Evolutionary conservation across 2,888 invertebrate genomes (phyloP).

Genomic region (Phalera bucephala): DNA sequence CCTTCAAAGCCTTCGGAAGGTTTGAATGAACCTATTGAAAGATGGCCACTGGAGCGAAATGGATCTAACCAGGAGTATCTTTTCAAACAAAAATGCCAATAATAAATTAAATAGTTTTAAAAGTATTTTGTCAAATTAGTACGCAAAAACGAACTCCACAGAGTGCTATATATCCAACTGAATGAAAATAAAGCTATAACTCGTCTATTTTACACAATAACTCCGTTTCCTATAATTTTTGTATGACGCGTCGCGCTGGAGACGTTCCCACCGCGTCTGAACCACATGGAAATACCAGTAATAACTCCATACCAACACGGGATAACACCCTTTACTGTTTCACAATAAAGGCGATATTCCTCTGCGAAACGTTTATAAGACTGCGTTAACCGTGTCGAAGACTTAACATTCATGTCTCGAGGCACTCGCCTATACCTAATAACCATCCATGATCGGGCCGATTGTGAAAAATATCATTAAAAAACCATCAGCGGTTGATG

Average conservation of each 20-base stretch:
- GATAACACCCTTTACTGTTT: conserved; percentile 31
- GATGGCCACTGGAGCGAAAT: too few relatives aligned
- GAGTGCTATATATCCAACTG: too few relatives aligned
- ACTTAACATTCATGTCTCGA: conserved; percentile 60
- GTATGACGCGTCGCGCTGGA: conserved; percentile 28
- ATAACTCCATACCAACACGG: conserved; percentile 27
- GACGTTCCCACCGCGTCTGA: conserved; percentile 28
- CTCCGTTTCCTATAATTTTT: conserved; percentile 26
- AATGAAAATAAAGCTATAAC: too few relatives aligned
- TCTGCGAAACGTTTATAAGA: conserved; percentile 28
- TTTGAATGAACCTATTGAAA: too few relatives aligned
- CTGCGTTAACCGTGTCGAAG: conserved; percentile 41
- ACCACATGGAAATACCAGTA: conserved; percentile 40
- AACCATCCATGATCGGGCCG: conserved; percentile 80
- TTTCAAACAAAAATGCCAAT: too few relatives aligned
- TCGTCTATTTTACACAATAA: conserved; percentile 20
- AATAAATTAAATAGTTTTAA: too few relatives aligned
- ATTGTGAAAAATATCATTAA: conserved; percentile 84
- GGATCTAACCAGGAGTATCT: too few relatives aligned
- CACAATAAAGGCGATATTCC: conserved; percentile 40
- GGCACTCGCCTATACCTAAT: conserved; percentile 77
- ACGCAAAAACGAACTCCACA: too few relatives aligned
- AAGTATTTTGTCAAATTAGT: too few relatives aligned
- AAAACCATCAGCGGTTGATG: conserved; percentile 82
- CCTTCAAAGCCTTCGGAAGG: too few relatives aligned